Evolutionary conservation across 2,113 vertebrate genomes (phyloP).

Genomic region (Entomyzon cyanotis): DNA sequence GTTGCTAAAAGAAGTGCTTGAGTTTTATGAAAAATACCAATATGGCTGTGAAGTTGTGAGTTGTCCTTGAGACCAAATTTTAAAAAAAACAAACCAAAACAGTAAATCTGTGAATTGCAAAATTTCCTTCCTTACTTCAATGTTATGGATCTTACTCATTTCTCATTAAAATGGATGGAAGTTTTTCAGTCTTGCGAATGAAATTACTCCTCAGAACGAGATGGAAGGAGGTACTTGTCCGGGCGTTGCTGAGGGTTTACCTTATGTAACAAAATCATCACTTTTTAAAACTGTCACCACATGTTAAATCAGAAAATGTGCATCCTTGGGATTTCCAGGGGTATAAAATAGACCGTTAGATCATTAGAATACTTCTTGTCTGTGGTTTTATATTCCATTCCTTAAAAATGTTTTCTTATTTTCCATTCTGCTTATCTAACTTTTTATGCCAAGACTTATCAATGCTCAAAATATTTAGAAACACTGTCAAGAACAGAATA

Average conservation of each 20-base stretch:
- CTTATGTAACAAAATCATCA: background rate
- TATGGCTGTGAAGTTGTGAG: background rate
- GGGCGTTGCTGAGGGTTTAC: background rate
- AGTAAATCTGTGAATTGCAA: background rate
- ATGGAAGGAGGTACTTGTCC: background rate
- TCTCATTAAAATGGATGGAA: background rate
- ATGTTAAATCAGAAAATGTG: background rate
- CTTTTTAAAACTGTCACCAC: background rate
- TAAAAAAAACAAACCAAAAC: no score
- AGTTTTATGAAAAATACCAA: background rate
- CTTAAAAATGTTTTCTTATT: background rate
- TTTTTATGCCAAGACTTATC: background rate
- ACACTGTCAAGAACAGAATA: background rate
- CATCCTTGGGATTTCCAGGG: background rate
- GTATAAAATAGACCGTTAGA: background rate
- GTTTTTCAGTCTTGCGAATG: background rate
- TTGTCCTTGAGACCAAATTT: background rate
- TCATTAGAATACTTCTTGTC: background rate
- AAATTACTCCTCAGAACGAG: background rate
- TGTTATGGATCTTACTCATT: rapidly evolving
- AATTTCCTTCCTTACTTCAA: background rate
- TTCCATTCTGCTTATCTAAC: background rate
- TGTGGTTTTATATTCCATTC: background rate
- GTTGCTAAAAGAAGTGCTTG: background rate
- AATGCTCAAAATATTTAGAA: background rate